A percentile compares a stretch with the other conserved stretches of the same genome.
Evolutionary conservation across 2,888 invertebrate species (phyloP).

Genomic region (Trichogramma dendrolimi): DNA sequence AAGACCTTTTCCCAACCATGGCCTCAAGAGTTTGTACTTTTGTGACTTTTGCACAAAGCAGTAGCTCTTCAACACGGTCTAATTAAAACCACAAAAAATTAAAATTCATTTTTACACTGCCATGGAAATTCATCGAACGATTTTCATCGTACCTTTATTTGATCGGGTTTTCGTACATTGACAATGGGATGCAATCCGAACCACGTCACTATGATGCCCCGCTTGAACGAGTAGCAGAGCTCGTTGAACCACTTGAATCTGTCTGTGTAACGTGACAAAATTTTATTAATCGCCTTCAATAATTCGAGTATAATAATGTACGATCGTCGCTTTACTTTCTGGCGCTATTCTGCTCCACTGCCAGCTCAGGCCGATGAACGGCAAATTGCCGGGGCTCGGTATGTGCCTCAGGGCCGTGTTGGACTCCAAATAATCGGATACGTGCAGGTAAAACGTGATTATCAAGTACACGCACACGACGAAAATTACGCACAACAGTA

Average conservation of each 20-base stretch:
- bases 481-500: constrained; percentile 12
- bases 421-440: constrained; percentile 25
- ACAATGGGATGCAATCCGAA: constrained; percentile 29
- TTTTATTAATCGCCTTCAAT: not conserved
- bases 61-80: constrained; percentile 51
- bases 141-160: constrained; percentile 34
- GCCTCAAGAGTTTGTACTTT: constrained; percentile 48
- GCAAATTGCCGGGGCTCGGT: constrained; percentile 33
- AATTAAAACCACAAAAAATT: not conserved
- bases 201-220: constrained; percentile 35
- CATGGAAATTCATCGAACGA: not conserved
- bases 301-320: too few relatives aligned
- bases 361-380: constrained; percentile 32
- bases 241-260: constrained; percentile 32
- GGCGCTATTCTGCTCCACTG: constrained; percentile 21
- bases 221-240: constrained; percentile 28
- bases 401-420: constrained; percentile 29
- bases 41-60: constrained; percentile 53
- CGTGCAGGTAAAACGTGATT: constrained; percentile 8
- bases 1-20: constrained; percentile 55
- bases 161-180: constrained; percentile 36
- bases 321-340: constrained; percentile 29
- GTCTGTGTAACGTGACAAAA: constrained; percentile 29
- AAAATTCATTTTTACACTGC: not conserved
- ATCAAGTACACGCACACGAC: constrained; percentile 5